phyloP scores from a whole-genome alignment of 2,888 invertebrate genomes.

The Tetanocera ferruginea region DNA sequence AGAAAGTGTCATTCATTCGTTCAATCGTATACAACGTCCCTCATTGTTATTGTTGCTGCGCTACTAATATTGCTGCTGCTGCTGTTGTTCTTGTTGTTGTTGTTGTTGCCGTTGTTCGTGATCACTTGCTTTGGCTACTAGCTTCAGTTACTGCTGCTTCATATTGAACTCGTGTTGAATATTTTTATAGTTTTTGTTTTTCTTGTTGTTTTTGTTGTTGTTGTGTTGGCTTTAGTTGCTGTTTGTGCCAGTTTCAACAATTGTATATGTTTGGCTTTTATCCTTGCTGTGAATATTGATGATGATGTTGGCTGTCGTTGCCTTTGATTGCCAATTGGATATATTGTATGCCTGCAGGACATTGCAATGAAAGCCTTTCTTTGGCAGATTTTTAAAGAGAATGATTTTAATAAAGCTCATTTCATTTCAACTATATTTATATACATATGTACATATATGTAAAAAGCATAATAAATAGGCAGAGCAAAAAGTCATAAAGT shows the following conservation, averaged over 20 bases:
- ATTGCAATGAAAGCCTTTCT: neutral
- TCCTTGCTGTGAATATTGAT: constrained; percentile 24
- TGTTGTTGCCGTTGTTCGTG: neutral
- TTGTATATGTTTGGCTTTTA: constrained; percentile 7
- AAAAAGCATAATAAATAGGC: neutral
- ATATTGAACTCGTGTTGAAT: neutral
- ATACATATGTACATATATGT: too few species aligned
- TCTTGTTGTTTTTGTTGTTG: constrained; percentile 1
- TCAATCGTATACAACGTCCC: too few species aligned
- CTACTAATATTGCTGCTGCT: neutral
- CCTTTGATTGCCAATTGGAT: neutral
- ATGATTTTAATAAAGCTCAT: neutral
- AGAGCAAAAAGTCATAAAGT: too few species aligned
- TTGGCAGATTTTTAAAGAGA: neutral
- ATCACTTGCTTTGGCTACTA: too few species aligned
- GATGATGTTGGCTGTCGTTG: constrained; percentile 19
- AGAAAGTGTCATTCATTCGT: constrained; percentile 29
- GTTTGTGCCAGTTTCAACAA: constrained; percentile 13
- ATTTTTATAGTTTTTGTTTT: neutral
- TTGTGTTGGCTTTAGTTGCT: neutral
- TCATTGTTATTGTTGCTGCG: constrained; percentile 27
- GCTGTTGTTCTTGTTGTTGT: neutral
- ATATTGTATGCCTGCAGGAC: constrained; percentile 9
- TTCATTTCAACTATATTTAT: too few species aligned
- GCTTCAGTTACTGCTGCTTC: neutral